Evolutionary conservation across 1,140 invertebrate species (phyloP).

Genomic region (Ceratina japonica): DNA sequence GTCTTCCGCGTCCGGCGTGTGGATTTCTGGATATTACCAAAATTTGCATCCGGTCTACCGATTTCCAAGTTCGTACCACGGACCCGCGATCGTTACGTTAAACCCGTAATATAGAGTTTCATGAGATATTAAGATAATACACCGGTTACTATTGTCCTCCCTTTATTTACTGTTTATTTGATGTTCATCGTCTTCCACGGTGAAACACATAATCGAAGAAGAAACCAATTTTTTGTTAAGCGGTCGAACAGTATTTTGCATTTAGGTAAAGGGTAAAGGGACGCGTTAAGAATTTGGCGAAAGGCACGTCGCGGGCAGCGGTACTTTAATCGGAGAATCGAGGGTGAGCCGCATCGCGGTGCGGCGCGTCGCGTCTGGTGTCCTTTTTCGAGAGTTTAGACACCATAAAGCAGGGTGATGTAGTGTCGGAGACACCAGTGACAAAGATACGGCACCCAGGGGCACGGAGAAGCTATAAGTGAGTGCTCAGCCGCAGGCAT

Average conservation of each 20-base stretch:
- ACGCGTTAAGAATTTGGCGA: constrained; percentile 36
- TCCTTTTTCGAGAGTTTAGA: constrained; percentile 50
- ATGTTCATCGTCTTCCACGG: too few relatives aligned
- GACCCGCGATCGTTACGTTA: neutral
- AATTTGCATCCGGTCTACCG: constrained; percentile 5
- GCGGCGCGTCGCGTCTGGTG: neutral
- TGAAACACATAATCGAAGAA: neutral
- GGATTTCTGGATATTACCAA: neutral
- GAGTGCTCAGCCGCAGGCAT: constrained; percentile 58
- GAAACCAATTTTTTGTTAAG: neutral
- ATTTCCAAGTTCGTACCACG: neutral
- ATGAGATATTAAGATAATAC: neutral
- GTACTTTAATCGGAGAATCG: constrained; percentile 43
- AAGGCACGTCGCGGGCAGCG: neutral
- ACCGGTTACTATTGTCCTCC: neutral
- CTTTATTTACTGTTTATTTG: neutral
- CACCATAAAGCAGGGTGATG: constrained; percentile 56
- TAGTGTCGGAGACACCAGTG: constrained; percentile 57
- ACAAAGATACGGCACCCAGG: constrained; percentile 56
- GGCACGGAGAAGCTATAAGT: constrained; percentile 48
- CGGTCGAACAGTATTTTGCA: neutral
- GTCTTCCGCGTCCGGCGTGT: neutral
- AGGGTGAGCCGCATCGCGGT: constrained; percentile 1
- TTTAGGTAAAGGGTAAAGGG: neutral
- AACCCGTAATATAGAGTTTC: neutral